phyloP scores from a whole-genome alignment of 1,140 invertebrate species.

The Psilanteris sp. region DNA sequence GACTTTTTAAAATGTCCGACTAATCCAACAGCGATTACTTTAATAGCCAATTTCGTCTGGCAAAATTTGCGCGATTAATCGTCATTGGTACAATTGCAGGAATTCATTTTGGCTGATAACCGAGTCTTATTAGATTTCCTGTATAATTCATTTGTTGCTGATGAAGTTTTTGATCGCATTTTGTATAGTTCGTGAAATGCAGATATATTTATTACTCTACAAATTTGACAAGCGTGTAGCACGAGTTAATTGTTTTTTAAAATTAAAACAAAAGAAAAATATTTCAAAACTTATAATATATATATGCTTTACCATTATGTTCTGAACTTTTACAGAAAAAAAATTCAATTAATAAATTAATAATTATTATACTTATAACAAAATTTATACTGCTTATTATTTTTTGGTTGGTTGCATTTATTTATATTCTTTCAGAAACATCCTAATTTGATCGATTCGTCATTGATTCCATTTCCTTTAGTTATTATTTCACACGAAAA shows the following conservation, averaged over 20 bases:
- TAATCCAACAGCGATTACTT: constrained; percentile 31
- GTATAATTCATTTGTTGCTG: constrained; percentile 34
- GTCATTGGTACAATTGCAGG: constrained; percentile 33
- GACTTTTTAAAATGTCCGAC: no score
- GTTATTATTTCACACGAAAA: constrained; percentile 40
- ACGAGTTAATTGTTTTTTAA: no score
- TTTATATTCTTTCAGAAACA: no score
- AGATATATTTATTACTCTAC: constrained; percentile 32
- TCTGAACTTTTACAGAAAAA: no score
- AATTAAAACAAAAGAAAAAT: no score
- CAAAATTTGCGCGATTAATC: constrained; percentile 41
- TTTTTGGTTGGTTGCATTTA: no score
- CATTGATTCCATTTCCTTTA: constrained; percentile 37
- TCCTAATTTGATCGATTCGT: not conserved
- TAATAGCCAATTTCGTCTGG: constrained; percentile 15
- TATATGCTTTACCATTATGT: no score
- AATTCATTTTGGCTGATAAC: constrained; percentile 44
- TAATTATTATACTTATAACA: no score
- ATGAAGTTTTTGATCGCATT: constrained; percentile 44
- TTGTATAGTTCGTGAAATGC: constrained; percentile 4
- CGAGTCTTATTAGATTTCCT: constrained; percentile 45
- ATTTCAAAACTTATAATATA: no score
- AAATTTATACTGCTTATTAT: no score
- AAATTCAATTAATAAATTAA: no score
- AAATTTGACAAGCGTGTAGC: no score